phyloP scores from a whole-genome alignment of 2,113 vertebrate genomes.

The Pluvialis apricaria region DNA sequence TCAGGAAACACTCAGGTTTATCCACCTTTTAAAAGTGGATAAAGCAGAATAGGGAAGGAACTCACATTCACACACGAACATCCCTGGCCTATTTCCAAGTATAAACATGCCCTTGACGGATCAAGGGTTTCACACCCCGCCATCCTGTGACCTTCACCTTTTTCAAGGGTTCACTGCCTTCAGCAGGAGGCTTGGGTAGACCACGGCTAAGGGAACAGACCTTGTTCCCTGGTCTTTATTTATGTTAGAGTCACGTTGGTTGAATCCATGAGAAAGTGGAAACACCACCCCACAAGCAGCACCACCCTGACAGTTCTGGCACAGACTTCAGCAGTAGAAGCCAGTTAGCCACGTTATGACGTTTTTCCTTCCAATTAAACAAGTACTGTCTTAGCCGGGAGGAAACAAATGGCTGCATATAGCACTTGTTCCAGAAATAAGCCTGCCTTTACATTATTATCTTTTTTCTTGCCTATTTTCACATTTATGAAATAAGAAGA shows the following conservation, averaged over 20 bases:
- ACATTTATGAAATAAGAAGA: not conserved
- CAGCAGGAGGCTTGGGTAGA: not conserved
- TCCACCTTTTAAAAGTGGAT: not conserved
- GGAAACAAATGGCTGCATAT: not conserved
- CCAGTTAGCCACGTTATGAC: not conserved
- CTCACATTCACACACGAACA: not conserved
- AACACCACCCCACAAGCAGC: not conserved
- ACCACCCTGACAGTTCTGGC: not conserved
- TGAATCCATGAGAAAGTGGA: not conserved
- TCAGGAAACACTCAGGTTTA: not conserved
- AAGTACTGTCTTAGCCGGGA: not conserved
- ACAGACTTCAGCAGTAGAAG: not conserved
- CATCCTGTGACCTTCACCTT: not conserved
- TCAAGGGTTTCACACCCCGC: not conserved
- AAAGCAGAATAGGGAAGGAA: not conserved
- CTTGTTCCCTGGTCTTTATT: not conserved
- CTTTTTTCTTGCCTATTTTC: not conserved
- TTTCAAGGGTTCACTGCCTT: not conserved
- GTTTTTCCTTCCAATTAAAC: not conserved
- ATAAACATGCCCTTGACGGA: not conserved
- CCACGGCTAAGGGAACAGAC: fast-evolving
- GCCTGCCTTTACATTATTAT: not conserved
- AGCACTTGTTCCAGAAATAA: not conserved
- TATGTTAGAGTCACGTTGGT: not conserved
- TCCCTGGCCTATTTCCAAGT: not conserved